phyloP scores from a whole-genome alignment of 2,797 vertebrate genomes.

The Malurus leucopterus region DNA sequence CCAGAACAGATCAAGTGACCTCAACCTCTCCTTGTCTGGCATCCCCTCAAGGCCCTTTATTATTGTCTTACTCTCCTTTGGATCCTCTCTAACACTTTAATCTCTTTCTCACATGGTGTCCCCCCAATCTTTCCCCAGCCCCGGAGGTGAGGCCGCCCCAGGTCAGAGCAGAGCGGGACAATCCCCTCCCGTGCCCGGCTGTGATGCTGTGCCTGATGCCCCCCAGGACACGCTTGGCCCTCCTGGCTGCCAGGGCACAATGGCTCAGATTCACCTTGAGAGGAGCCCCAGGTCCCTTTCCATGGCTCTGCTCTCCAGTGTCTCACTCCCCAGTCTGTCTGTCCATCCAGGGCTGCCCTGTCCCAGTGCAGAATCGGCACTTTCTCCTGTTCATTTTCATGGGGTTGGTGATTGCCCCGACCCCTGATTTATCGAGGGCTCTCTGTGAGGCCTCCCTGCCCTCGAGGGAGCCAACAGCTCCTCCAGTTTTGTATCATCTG shows the following conservation, averaged over 20 bases:
- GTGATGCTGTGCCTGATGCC: neutral
- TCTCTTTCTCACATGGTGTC: no score
- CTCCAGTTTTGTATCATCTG: neutral
- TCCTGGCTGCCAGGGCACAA: neutral
- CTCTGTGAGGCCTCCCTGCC: neutral
- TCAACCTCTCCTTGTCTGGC: rapidly evolving
- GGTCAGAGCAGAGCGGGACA: neutral
- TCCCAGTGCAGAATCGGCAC: no score
- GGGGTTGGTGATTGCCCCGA: neutral
- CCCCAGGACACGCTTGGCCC: neutral
- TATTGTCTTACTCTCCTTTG: neutral
- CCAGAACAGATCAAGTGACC: no score
- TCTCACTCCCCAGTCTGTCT: neutral
- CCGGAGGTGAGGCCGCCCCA: neutral
- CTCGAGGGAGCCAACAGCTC: neutral
- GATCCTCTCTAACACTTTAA: neutral
- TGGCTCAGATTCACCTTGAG: neutral
- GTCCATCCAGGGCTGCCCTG: neutral
- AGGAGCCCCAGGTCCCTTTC: neutral
- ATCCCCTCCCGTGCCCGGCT: neutral
- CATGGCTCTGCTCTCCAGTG: neutral
- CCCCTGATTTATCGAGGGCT: neutral
- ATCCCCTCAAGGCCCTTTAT: neutral
- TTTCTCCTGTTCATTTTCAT: neutral
- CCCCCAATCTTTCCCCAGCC: neutral